Evolutionary conservation across 2,113 vertebrate species (phyloP).

Genomic region (Aleadryas rufinucha): DNA sequence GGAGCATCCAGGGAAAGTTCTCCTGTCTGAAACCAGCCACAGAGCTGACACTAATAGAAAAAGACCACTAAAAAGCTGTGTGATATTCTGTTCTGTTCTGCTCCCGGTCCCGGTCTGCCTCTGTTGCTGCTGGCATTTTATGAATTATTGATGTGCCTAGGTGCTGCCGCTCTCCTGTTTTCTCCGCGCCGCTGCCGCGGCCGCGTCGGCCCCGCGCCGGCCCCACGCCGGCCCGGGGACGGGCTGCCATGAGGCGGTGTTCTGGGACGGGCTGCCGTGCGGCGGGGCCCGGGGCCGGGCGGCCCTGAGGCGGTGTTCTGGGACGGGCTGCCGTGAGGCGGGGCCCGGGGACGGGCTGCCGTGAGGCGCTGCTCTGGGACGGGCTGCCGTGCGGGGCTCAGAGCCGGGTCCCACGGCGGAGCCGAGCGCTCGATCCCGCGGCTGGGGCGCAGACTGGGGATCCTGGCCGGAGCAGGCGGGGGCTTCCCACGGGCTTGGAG

Average conservation of each 20-base stretch:
- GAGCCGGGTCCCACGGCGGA: rapidly evolving
- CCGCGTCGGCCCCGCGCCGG: rapidly evolving
- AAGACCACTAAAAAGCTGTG: slow-evolving; percentile 84
- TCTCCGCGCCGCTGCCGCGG: slow-evolving; percentile 50
- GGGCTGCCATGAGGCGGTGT: too few species aligned
- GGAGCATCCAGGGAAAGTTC: slow-evolving; percentile 40
- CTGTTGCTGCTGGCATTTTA: slow-evolving; percentile 86
- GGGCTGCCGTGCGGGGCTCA: not conserved
- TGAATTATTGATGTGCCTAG: slow-evolving; percentile 88
- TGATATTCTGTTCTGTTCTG: slow-evolving; percentile 77
- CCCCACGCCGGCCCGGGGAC: too few species aligned
- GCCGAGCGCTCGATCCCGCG: rapidly evolving
- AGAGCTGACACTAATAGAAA: slow-evolving; percentile 85
- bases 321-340: rapidly evolving
- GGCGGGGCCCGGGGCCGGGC: too few species aligned
- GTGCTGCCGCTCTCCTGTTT: slow-evolving; percentile 72
- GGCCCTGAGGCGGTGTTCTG: not conserved
- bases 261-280: not conserved
- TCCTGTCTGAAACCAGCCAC: slow-evolving; percentile 60
- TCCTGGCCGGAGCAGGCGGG: not conserved
- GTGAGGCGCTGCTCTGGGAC: too few species aligned
- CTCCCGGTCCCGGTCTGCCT: slow-evolving; percentile 83
- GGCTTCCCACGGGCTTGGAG: rapidly evolving
- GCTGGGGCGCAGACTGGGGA: rapidly evolving
- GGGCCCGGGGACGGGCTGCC: not conserved